Conservation (phyloP, 2,888 invertebrate genomes). For the Drosophila macrospina region DNA sequence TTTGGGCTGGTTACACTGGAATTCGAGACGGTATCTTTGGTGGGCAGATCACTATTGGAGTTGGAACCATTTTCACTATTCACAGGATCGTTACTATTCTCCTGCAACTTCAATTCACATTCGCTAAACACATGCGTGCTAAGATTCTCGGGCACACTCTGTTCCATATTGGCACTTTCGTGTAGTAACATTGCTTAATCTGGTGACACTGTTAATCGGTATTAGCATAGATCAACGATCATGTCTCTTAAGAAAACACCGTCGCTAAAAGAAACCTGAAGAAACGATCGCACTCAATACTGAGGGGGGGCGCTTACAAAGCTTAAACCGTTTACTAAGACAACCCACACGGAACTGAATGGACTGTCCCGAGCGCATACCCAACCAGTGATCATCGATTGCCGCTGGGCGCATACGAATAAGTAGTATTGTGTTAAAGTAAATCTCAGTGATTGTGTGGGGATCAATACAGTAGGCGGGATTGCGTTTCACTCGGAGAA, state of each 20-base stretch:
- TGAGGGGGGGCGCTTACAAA: constrained; percentile 38
- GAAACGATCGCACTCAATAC: constrained; percentile 4
- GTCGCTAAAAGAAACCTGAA: constrained; percentile 45
- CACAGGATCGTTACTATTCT: constrained; percentile 26
- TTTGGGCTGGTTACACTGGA: constrained; percentile 15
- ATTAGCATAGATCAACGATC: constrained; percentile 27
- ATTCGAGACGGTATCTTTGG: constrained; percentile 50
- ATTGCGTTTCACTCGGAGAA: not conserved
- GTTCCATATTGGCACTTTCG: constrained; percentile 67
- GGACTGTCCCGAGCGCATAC: constrained; percentile 53
- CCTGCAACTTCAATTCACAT: constrained; percentile 51
- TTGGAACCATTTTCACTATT: constrained; percentile 35
- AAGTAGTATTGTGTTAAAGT: constrained; percentile 60
- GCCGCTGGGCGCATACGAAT: constrained; percentile 61
- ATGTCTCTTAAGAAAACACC: constrained; percentile 49
- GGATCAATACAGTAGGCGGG: constrained; percentile 50
- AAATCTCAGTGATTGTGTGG: constrained; percentile 65
- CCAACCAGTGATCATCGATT: constrained; percentile 75
- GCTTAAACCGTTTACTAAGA: constrained; percentile 76
- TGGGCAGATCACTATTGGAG: constrained; percentile 45
- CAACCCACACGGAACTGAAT: constrained; percentile 82
- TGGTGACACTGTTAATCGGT: constrained; percentile 14
- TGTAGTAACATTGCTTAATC: constrained; percentile 64
- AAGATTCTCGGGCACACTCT: constrained; percentile 71
- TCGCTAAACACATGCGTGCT: constrained; percentile 69